These are phyloP conservation scores for Aspiorhynchus laticeps DNA, from an alignment of 2,113 vertebrate genomes.

Conservation along the genomic window DNA sequence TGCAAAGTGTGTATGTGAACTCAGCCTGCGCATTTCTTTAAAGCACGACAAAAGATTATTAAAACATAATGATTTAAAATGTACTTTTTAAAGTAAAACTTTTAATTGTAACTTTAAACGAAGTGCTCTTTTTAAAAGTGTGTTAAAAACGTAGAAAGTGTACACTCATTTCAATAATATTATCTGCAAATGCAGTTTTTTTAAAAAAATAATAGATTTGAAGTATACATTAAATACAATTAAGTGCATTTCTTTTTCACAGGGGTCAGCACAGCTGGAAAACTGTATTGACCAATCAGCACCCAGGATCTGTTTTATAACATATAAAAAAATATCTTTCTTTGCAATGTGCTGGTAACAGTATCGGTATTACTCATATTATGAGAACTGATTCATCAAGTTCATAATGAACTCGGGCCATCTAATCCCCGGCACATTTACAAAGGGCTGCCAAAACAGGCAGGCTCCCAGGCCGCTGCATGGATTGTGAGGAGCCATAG, in stretches of 20 bases:
- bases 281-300: neutral
- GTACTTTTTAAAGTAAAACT: neutral
- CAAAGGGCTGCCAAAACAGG: slow-evolving; percentile 45
- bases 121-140: too few relatives aligned
- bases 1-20: too few relatives aligned
- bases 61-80: neutral
- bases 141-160: too few relatives aligned
- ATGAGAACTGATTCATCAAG: slow-evolving; percentile 45
- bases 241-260: neutral
- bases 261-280: neutral
- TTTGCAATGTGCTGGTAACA: neutral
- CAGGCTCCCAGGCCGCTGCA: slow-evolving; percentile 55
- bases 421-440: slow-evolving; percentile 48
- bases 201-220: too few relatives aligned
- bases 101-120: too few relatives aligned
- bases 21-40: too few relatives aligned
- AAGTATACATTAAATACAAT: neutral
- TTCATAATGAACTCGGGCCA: slow-evolving; percentile 51
- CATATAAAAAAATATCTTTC: neutral
- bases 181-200: too few relatives aligned
- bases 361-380: slow-evolving; percentile 14
- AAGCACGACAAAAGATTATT: too few relatives aligned
- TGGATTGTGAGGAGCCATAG: slow-evolving; percentile 51
- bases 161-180: too few relatives aligned
- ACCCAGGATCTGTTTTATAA: neutral